phyloP scores from a whole-genome alignment of 1,140 invertebrate genomes.

The Mactra quadrangularis region DNA sequence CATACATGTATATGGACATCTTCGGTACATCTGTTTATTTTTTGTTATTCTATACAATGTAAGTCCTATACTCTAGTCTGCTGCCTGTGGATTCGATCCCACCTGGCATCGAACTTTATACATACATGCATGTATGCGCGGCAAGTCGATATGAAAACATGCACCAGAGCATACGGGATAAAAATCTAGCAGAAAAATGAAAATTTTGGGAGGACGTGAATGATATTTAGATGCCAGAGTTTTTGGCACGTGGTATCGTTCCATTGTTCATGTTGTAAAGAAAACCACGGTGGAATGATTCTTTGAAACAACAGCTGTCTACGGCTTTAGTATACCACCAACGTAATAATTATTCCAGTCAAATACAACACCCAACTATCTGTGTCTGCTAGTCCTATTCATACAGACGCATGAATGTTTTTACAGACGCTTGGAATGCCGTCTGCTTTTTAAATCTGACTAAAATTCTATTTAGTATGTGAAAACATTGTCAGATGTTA shows the following conservation, averaged over 20 bases:
- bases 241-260: slow-evolving; percentile 23
- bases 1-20: too few species aligned
- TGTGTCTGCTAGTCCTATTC: slow-evolving; percentile 7
- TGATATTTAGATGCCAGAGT: not conserved
- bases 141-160: too few species aligned
- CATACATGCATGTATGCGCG: too few species aligned
- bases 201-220: slow-evolving; percentile 20
- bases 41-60: too few species aligned
- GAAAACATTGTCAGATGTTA: slow-evolving; percentile 3
- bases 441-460: slow-evolving; percentile 18
- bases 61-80: too few species aligned
- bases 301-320: slow-evolving; percentile 40
- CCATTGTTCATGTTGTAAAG: slow-evolving; percentile 1
- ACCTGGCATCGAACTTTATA: too few species aligned
- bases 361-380: slow-evolving; percentile 3
- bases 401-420: slow-evolving; percentile 11
- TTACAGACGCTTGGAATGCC: slow-evolving; percentile 6
- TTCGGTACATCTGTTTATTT: too few species aligned
- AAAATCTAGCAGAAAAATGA: too few species aligned
- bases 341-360: slow-evolving; percentile 15
- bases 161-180: too few species aligned
- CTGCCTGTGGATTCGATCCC: too few species aligned
- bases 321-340: slow-evolving; percentile 19
- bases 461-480: not conserved
- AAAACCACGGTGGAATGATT: slow-evolving; percentile 27